A percentile compares a stretch with the other conserved stretches of the same genome.
Evolutionary conservation across 1,140 invertebrate species (phyloP).

Genomic region (Pentalonia nigronervosa): DNA sequence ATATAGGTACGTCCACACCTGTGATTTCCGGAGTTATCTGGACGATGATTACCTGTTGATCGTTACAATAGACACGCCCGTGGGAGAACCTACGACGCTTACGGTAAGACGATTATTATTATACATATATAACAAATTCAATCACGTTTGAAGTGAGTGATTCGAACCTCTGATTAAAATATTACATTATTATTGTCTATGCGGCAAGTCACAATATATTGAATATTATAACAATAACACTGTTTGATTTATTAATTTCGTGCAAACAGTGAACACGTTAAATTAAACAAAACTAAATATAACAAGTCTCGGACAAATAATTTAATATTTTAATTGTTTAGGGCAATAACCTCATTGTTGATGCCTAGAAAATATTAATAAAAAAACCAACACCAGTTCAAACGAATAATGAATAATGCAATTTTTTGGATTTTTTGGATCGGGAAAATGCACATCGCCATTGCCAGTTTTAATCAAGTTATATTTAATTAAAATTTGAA

Average conservation of each 20-base stretch:
- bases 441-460: too few species aligned
- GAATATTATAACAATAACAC: not conserved
- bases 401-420: not conserved
- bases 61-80: constrained; percentile 42
- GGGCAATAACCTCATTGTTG: not conserved
- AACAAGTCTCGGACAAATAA: too few species aligned
- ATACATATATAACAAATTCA: not conserved
- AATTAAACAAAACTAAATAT: not conserved
- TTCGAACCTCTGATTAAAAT: constrained; percentile 14
- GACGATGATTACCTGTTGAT: constrained; percentile 46
- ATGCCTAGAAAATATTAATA: not conserved
- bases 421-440: not conserved
- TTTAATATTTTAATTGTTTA: not conserved
- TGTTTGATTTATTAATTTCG: not conserved
- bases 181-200: not conserved
- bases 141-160: not conserved
- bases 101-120: not conserved
- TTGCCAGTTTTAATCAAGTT: not conserved
- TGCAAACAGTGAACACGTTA: not conserved
- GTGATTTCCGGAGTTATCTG: constrained; percentile 48
- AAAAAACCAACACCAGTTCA: not conserved
- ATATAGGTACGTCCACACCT: constrained; percentile 43
- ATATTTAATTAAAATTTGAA: not conserved
- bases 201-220: not conserved
- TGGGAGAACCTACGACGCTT: not conserved